A percentile compares a stretch with the other conserved stretches of the same genome.
phyloP scores from a whole-genome alignment of 2,888 invertebrate species.

The Rhagonycha lutea region DNA sequence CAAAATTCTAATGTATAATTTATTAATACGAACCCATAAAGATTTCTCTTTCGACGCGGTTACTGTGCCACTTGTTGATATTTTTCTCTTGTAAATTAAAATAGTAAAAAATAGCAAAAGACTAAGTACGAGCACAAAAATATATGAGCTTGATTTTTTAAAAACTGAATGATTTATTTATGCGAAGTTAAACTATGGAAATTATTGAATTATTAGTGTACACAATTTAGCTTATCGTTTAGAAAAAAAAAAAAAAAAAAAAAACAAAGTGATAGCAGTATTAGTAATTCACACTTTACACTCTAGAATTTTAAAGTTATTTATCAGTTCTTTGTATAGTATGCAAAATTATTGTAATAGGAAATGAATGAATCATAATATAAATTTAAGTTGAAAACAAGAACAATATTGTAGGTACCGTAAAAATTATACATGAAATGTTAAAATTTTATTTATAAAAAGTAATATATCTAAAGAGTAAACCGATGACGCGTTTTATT shows the following conservation, averaged over 20 bases:
- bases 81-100: background rate
- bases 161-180: background rate
- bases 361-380: background rate
- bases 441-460: no score
- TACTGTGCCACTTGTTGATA: background rate
- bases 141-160: background rate
- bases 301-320: background rate
- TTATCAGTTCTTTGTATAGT: background rate
- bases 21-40: background rate
- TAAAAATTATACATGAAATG: no score
- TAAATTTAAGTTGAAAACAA: background rate
- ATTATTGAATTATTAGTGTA: background rate
- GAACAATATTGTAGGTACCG: background rate
- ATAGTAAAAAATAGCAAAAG: background rate
- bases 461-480: background rate
- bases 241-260: no score
- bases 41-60: background rate
- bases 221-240: background rate
- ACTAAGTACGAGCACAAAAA: background rate
- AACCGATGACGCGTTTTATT: background rate
- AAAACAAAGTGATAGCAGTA: background rate
- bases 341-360: background rate
- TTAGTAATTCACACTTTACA: background rate
- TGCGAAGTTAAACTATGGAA: background rate
- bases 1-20: background rate